A percentile compares a stretch with the other conserved stretches of the same genome.
phyloP scores from a whole-genome alignment of 2,797 vertebrate genomes.

The Spheniscus humboldti region DNA sequence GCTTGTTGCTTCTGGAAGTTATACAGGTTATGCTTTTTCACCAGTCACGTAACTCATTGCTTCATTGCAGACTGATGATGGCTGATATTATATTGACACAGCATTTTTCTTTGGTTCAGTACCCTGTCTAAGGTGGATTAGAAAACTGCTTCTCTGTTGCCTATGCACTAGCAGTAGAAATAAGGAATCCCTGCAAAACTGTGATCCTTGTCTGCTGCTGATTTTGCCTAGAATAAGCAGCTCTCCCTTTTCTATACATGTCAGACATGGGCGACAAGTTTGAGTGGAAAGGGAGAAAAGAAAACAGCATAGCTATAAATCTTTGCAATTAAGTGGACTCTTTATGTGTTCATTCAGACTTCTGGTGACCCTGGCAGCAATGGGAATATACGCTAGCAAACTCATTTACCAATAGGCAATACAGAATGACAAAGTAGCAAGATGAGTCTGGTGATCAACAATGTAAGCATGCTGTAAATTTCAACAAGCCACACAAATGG shows the following conservation, averaged over 20 bases:
- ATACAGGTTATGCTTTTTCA: accelerated
- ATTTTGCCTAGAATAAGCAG: not conserved
- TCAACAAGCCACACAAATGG: not conserved
- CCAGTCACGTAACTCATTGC: not conserved
- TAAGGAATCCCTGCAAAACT: not conserved
- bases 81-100: not conserved
- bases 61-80: not conserved
- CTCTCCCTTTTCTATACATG: slow-evolving; percentile 24
- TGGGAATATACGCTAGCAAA: slow-evolving; percentile 18
- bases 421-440: not conserved
- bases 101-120: not conserved
- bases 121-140: not conserved
- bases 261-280: slow-evolving; percentile 47
- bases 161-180: not conserved
- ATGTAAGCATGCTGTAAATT: not conserved
- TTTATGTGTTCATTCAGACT: slow-evolving; percentile 16
- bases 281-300: slow-evolving; percentile 32
- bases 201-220: not conserved
- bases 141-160: not conserved
- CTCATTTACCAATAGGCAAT: slow-evolving; percentile 7
- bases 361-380: slow-evolving; percentile 42
- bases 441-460: not conserved
- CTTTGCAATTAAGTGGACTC: slow-evolving; percentile 32
- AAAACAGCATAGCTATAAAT: slow-evolving; percentile 53
- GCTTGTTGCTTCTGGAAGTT: not conserved